Evolutionary conservation across 2,113 vertebrate genomes (phyloP), one percentile per base, ranked within the genome.

Genomic region (Balaenoptera acutorostrata): DNA sequence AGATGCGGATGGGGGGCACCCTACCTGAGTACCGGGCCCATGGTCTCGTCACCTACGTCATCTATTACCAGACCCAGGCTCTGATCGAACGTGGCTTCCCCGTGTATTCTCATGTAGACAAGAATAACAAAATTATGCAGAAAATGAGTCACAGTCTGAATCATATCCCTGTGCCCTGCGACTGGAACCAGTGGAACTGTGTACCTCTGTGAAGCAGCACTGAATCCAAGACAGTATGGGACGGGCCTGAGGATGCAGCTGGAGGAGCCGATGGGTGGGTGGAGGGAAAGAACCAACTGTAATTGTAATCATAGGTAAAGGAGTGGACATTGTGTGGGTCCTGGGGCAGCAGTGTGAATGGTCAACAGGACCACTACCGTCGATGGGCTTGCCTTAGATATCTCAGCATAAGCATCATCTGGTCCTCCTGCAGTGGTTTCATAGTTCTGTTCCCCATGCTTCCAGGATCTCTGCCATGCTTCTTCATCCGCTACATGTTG

Each of bases 161-260:
- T 0, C 39, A 90, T 14, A 1, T 97, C 25, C 1, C 0, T 57
- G n/a, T 97, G 75, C 78, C 92, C 11, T 84, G 74, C 29, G 9
- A 13, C n/a, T 97, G 96, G 96, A 97, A 96, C 89, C 97, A 97
- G 81, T 98, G 97, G 97, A 36, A 52, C 11, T 97, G 96, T 18
- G 5, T 46, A 1, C 92, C 97, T 10, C 39, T 93, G 71, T 96
- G 72, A 98, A 17, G 27, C 6, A 2, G 12, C 21, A 6, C 27
- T n/a, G 13, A 8, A 44, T 0, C 3, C 0, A 21, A 17, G 46
- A 3, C 8, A 5, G 6, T 15, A 21, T 39, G 7, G 4, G 36
- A 39, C 31, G 12, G 36, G 4, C 3, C 31, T 29, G 21, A 27
- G 39, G 1, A 3, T 55, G 5, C n/a, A n/a, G 14, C 0, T 46